Conservation (phyloP, 2,797 vertebrate species). For the Phoxinus dragarum region DNA sequence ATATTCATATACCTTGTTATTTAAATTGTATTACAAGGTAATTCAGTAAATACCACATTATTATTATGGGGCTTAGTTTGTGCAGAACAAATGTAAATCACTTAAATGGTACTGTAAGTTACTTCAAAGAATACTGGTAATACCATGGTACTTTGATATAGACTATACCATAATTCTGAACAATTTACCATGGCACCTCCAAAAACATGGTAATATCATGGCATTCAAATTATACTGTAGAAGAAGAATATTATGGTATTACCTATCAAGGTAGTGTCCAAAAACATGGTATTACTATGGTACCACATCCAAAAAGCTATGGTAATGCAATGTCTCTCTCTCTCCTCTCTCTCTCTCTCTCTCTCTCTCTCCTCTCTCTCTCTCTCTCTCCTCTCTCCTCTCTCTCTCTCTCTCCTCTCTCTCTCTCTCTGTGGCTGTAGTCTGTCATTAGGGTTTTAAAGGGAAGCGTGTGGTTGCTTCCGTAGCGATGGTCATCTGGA, state of each 20-base stretch:
- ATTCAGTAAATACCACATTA: not conserved
- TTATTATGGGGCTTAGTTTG: not conserved
- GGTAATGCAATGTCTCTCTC: not conserved
- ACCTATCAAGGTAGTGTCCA: not conserved
- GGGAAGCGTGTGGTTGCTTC: conserved; percentile 60
- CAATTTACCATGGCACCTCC: not conserved
- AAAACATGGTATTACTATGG: not conserved
- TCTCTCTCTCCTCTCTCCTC: not conserved
- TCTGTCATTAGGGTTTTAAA: conserved; percentile 64
- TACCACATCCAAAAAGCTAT: not conserved
- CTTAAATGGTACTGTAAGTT: not conserved
- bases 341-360: conserved; percentile 48
- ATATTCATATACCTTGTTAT: not conserved
- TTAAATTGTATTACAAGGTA: conserved; percentile 3
- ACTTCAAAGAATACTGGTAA: conserved; percentile 31
- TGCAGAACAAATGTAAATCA: conserved; percentile 2
- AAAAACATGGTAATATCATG: not conserved
- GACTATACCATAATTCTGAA: not conserved
- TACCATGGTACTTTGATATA: conserved; percentile 18
- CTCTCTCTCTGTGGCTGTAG: conserved; percentile 49
- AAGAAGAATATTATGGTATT: not conserved
- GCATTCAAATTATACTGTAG: not conserved
- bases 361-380: not conserved
- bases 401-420: conserved; percentile 21
- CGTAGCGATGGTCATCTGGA: conserved; percentile 52